Percentiles rank a stretch among this genome's conserved stretches.
Conservation (phyloP, 2,888 invertebrate species). For the Corythucha ciliata region DNA sequence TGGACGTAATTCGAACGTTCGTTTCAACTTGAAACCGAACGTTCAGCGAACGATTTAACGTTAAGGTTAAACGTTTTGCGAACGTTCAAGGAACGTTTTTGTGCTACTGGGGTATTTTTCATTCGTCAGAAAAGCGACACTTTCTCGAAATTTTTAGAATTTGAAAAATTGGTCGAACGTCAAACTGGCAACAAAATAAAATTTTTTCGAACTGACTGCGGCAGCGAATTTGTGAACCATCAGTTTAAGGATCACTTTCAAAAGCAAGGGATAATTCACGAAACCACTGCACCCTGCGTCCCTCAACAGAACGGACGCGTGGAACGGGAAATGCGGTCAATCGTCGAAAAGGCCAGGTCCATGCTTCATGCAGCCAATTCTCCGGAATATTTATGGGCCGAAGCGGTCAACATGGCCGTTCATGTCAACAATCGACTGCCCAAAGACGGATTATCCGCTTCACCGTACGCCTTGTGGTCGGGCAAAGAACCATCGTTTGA, state of each 20-base stretch:
- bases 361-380: slow-evolving; percentile 31
- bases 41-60: too few relatives aligned
- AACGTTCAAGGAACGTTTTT: too few relatives aligned
- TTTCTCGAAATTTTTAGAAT: too few relatives aligned
- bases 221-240: slow-evolving; percentile 33
- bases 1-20: too few relatives aligned
- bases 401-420: slow-evolving; percentile 31
- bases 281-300: slow-evolving; percentile 34
- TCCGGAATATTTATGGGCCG: slow-evolving; percentile 30
- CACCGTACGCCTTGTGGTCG: slow-evolving; percentile 17
- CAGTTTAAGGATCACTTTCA: slow-evolving; percentile 33
- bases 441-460: not conserved
- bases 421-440: slow-evolving; percentile 32
- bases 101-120: too few relatives aligned
- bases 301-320: slow-evolving; percentile 36
- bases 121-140: too few relatives aligned
- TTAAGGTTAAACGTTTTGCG: too few relatives aligned
- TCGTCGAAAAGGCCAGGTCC: slow-evolving; percentile 34
- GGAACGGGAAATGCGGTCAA: slow-evolving; percentile 35
- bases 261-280: slow-evolving; percentile 30
- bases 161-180: too few relatives aligned
- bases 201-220: slow-evolving; percentile 34
- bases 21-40: too few relatives aligned
- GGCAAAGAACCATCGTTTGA: slow-evolving; percentile 15
- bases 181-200: slow-evolving; percentile 34